Evolutionary conservation across 2,888 invertebrate species (phyloP), one percentile per base, ranked within the genome.

Genomic region (Conchocele bisecta): DNA sequence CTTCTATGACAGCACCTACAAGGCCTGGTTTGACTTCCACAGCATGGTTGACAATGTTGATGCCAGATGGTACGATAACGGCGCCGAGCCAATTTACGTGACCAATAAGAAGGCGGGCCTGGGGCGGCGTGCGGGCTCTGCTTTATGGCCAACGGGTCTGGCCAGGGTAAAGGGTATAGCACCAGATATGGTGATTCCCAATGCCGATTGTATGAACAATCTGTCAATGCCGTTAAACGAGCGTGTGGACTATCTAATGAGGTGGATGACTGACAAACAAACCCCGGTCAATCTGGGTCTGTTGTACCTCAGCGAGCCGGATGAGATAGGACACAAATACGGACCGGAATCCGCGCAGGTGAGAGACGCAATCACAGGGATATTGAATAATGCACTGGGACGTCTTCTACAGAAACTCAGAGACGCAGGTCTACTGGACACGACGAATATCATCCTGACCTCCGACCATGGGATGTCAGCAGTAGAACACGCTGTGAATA

Each of bases 381-480:
- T 92, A 20, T 63, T 91, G 41, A 90, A 91, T 70, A 63, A 72
- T 20, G 31, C 86, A 1, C 75, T 91, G 24, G 88, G 87, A 56
- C 94, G 94, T 66, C 63, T 91, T 86, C 93, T 91, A 77, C 84
- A 92, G 44, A 89, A 93, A 88, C 84, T 95, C 15, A 88, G 91
- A 60, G 80, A 90, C n/a, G 83, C 92, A 65, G 90, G 92, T 28
- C 88, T 95, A 51, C 84, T 88, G 11, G 91, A 93, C 41, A 92
- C 92, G 79, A 92, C 94, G 1, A 94, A 95, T 86, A 92, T 95
- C 1, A 92, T 95, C 60, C 92, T 95, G 73, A 88, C 95, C 37
- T 94, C 94, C 88, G 95, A 95, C 89, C 95, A 95, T 89, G 95
- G 95, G 28, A 94, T 95, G 93, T 88, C 92, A 1, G 90, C 92